Evolutionary conservation across 2,113 vertebrate species (phyloP), one percentile per base, ranked within the genome.

Genomic region (Acanthochromis polyacanthus): DNA sequence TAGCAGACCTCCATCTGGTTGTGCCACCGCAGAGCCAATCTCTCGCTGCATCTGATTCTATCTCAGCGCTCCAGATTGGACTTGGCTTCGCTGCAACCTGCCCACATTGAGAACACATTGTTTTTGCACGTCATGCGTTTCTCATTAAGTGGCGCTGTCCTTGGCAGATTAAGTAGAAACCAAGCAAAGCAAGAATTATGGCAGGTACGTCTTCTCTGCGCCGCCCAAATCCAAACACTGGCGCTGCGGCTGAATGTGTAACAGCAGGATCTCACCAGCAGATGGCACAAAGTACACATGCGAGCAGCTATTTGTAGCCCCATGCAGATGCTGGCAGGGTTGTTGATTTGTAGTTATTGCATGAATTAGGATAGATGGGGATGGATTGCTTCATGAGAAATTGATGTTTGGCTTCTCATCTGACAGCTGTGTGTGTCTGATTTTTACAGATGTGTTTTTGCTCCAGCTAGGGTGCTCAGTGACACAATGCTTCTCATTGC

Each of bases 241-340:
- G 3, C 2, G 6, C 16, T 14, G 1, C 43, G 46, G 61, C 25
- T 81, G 53, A 58, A 14, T 58, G 53, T 83, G 91, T 86, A 80
- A 85, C n/a, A 20, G 57, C 12, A 2, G 0, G 0, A 5, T 67
- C 11, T 51, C 6, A 36, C 91, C 93, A 93, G 78, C 88, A 94
- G 93, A 81, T 91, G 93, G 89, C 92, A 91, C 88, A 30, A 90
- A 76, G 63, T 2, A 81, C 85, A 82, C 76, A 40, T 3, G 30
- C 0, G n/a, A 59, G 10, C 12, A 12, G 38, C 36, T 36, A 28
- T 48, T 23, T 64, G 45, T 62, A 50, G 51, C 14, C 48, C 51
- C 45, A 14, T 50, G 15, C 59, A 78, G 68, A 75, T 79, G 60
- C 58, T 25, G 63, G 51, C 25, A 20, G 40, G n/a, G 63, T 55